These are phyloP conservation scores for Agrotis segetum DNA, from an alignment of 2,888 invertebrate species.

Conservation along the genomic window DNA sequence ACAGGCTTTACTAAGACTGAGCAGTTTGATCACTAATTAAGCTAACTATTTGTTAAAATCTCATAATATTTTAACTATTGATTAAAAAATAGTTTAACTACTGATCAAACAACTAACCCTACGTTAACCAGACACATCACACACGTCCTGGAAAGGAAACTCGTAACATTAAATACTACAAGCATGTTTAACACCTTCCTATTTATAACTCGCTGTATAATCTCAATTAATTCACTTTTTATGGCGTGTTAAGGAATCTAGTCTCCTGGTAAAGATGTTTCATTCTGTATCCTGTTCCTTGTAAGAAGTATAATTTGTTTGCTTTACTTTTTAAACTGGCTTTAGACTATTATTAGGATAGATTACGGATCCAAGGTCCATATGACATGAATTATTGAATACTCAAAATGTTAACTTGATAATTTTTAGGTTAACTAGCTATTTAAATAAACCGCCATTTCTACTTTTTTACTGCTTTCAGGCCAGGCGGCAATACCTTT, in stretches of 20 bases:
- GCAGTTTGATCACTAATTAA: too few relatives aligned
- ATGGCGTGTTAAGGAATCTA: constrained; percentile 40
- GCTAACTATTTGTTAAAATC: too few relatives aligned
- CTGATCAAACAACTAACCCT: neutral
- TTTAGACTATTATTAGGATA: neutral
- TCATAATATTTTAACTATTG: too few relatives aligned
- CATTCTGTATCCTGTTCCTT: constrained; percentile 15
- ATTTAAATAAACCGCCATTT: neutral
- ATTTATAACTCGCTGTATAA: constrained; percentile 48
- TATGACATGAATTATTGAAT: neutral
- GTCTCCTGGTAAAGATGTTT: constrained; percentile 37
- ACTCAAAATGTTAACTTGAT: too few relatives aligned
- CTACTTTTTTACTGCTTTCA: neutral
- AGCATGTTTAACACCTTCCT: constrained; percentile 52
- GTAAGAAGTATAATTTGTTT: constrained; percentile 20
- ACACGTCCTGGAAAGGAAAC: constrained; percentile 43
- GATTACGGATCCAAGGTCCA: neutral
- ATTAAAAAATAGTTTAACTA: too few relatives aligned
- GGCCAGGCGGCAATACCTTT: neutral
- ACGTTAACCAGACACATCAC: constrained; percentile 32
- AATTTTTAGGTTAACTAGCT: too few relatives aligned
- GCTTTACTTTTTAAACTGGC: too few relatives aligned
- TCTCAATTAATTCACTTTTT: constrained; percentile 54
- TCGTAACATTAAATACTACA: constrained; percentile 50
- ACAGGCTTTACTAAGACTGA: too few relatives aligned